Base-by-base conservation (phyloP, 2,797 vertebrate species). In the Anguilla megastoma region DNA sequence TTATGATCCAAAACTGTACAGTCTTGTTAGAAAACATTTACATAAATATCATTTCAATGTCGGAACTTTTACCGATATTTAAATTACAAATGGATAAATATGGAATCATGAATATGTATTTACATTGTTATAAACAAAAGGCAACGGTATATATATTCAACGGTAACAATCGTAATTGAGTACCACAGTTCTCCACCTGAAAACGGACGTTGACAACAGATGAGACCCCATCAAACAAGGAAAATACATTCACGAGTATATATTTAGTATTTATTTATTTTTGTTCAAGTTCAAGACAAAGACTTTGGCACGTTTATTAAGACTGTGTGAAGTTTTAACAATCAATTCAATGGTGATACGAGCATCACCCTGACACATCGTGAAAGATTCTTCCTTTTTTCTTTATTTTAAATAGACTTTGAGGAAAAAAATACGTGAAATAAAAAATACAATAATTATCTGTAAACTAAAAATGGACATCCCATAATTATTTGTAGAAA, bases 21-120 rank as follows among this genome's bases (percentile, higher is more conserved):
- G 96, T 97, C 95, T 97, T 96, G 96, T 97, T 97, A 97, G 96
- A 97, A 97, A 98, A 97, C 96, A 97, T 97, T 97, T 96, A 97
- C 98, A 99, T 99, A 99, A 99, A 99, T 99, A 99, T 97, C 97
- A 97, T 99, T 98, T 98, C 97, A 96, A 97, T 96, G 97, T 97
- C 97, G 97, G 97, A 98, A 97, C 97, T 98, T 95, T 96, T 97
- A 96, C 97, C 97, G 97, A 98, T 97, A 98, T 98, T 99, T 99
- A 99, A 99, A 99, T 99, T 99, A 99, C 97, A 98, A 99, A 98
- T 96, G 92, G 98, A 99, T 99, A 99, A 99, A 99, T 99, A 99
- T 98, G 98, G 98, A 97, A 98, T 98, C 97, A 97, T 97, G 98
- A 97, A 97, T 99, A 98, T 98, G 97, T 99, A 99, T 99, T 99